phyloP scores from a whole-genome alignment of 2,888 invertebrate species.

The Nomada ferruginata region DNA sequence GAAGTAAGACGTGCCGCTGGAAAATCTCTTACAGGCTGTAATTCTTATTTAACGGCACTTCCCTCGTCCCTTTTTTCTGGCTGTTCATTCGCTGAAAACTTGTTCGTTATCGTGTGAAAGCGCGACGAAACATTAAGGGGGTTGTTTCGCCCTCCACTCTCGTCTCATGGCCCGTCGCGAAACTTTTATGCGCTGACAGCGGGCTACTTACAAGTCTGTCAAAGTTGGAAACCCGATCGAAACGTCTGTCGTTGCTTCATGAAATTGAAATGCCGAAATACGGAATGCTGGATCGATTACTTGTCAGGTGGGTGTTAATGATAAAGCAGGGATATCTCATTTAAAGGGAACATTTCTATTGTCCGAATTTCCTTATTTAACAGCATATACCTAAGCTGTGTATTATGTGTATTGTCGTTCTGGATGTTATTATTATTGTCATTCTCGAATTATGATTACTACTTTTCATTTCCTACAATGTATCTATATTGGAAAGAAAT shows the following conservation, averaged over 20 bases:
- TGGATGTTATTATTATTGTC: too few species aligned
- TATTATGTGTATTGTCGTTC: too few species aligned
- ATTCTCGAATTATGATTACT: too few species aligned
- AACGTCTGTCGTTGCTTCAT: background rate
- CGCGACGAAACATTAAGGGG: slow-evolving; percentile 32
- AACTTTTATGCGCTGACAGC: slow-evolving; percentile 32
- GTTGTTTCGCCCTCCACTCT: slow-evolving; percentile 14
- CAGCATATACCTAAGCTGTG: too few species aligned
- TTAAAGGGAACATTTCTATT: too few species aligned
- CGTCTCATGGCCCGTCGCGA: background rate
- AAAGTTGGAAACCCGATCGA: background rate
- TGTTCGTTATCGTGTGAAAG: slow-evolving; percentile 35
- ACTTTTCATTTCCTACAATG: too few species aligned
- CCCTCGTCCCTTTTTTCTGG: background rate
- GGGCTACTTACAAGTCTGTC: background rate
- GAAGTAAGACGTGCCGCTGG: slow-evolving; percentile 25
- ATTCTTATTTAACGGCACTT: slow-evolving; percentile 39
- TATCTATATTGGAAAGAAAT: too few species aligned
- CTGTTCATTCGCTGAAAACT: slow-evolving; percentile 8
- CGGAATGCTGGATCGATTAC: background rate
- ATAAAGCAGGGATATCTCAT: too few species aligned
- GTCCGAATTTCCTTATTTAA: too few species aligned
- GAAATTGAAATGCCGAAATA: slow-evolving; percentile 3
- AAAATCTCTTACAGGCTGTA: slow-evolving; percentile 36
- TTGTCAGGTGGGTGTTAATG: too few species aligned